Conservation (phyloP, 2,113 vertebrate genomes). For the Coptodon rendalli region DNA sequence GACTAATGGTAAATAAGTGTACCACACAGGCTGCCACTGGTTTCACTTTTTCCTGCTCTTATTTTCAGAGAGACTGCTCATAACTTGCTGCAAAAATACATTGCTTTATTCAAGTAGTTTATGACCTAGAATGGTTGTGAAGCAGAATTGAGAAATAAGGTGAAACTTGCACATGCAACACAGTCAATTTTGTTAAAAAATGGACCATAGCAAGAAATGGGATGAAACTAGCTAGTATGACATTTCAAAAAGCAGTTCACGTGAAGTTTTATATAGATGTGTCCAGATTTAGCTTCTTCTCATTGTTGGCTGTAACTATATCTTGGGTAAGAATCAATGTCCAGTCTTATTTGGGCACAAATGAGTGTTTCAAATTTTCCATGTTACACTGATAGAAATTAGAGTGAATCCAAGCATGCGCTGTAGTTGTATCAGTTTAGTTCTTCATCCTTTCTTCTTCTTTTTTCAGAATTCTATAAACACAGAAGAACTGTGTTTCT, state of each 20-base stretch:
- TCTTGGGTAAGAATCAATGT: background rate
- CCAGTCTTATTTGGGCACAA: background rate
- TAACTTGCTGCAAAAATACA: background rate
- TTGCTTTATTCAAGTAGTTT: background rate
- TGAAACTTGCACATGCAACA: background rate
- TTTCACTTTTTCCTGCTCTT: background rate
- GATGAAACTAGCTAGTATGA: background rate
- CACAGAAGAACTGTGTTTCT: background rate
- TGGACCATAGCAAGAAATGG: background rate
- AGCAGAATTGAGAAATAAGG: background rate
- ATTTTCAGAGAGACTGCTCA: background rate
- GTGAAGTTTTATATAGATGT: background rate
- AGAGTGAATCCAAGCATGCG: background rate
- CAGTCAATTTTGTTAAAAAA: background rate
- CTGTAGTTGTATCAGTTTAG: background rate
- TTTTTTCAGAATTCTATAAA: slow-evolving; percentile 1
- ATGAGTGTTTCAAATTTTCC: background rate
- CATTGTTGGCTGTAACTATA: background rate
- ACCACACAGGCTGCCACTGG: background rate
- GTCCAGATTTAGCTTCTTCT: background rate
- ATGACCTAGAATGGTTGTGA: background rate
- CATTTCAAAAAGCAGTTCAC: background rate
- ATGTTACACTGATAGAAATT: background rate
- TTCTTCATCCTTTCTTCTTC: background rate
- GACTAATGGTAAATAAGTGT: background rate